phyloP scores from a whole-genome alignment of 2,888 invertebrate genomes.

The Mylabris sibirica region DNA sequence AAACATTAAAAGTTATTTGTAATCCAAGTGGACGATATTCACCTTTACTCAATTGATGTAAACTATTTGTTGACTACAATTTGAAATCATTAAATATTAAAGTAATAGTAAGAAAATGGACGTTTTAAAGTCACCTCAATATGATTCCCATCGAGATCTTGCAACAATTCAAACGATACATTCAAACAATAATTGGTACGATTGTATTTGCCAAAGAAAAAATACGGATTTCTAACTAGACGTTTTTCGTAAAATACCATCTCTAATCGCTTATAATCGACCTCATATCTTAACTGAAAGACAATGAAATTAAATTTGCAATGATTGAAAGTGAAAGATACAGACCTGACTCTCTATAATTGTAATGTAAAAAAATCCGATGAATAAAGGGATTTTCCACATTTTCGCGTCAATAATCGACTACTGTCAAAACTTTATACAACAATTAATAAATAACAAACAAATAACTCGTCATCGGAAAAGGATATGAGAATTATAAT shows the following conservation, averaged over 20 bases:
- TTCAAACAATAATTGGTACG: constrained; percentile 25
- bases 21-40: constrained; percentile 15
- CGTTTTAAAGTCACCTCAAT: constrained; percentile 12
- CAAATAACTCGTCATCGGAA: too few relatives aligned
- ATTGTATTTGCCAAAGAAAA: constrained; percentile 26
- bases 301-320: background rate
- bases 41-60: constrained; percentile 16
- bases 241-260: constrained; percentile 20
- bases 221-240: constrained; percentile 22
- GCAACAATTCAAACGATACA: constrained; percentile 20
- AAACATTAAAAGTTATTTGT: constrained; percentile 24
- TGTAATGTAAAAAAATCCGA: background rate
- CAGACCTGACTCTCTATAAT: background rate
- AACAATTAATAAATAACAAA: background rate
- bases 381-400: background rate
- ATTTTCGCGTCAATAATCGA: background rate
- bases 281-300: constrained; percentile 23
- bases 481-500: background rate
- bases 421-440: background rate
- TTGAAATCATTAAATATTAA: background rate
- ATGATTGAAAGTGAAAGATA: background rate
- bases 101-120: background rate
- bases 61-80: constrained; percentile 23
- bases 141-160: constrained; percentile 26
- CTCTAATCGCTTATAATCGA: constrained; percentile 21